Conservation (phyloP, 2,888 invertebrate species). For the Monoplex corrugatus region DNA sequence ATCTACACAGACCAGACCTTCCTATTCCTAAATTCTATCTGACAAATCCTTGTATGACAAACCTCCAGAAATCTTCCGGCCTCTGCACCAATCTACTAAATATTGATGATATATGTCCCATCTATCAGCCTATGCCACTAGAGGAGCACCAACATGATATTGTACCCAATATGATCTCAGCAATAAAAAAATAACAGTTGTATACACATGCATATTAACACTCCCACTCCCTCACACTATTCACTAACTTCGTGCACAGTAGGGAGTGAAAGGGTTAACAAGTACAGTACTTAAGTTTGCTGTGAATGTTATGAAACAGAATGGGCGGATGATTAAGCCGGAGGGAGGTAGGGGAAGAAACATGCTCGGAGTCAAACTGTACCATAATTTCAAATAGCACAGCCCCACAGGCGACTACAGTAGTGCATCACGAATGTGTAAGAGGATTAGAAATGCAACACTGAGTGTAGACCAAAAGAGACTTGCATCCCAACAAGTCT, state of each 20-base stretch:
- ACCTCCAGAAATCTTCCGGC: too few species aligned
- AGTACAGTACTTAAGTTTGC: neutral
- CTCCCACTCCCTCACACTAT: too few species aligned
- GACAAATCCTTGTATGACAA: too few species aligned
- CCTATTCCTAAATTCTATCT: too few species aligned
- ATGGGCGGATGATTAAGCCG: conserved; percentile 1
- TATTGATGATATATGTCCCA: too few species aligned
- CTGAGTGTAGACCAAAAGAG: neutral
- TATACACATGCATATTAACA: too few species aligned
- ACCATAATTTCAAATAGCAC: too few species aligned
- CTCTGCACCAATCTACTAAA: too few species aligned
- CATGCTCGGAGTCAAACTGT: neutral
- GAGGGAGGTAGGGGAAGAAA: neutral
- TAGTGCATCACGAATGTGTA: conserved; percentile 23
- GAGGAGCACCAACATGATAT: neutral
- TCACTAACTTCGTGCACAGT: too few species aligned
- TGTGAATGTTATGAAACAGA: neutral
- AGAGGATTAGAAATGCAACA: conserved; percentile 23
- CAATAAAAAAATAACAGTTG: neutral
- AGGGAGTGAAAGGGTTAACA: too few species aligned
- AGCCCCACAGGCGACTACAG: neutral
- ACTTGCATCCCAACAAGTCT: neutral
- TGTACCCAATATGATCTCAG: conserved; percentile 24
- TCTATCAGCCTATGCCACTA: neutral
- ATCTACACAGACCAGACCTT: too few species aligned